Evolutionary conservation across 2,113 vertebrate genomes (phyloP).

Genomic region (Oceanites oceanicus): DNA sequence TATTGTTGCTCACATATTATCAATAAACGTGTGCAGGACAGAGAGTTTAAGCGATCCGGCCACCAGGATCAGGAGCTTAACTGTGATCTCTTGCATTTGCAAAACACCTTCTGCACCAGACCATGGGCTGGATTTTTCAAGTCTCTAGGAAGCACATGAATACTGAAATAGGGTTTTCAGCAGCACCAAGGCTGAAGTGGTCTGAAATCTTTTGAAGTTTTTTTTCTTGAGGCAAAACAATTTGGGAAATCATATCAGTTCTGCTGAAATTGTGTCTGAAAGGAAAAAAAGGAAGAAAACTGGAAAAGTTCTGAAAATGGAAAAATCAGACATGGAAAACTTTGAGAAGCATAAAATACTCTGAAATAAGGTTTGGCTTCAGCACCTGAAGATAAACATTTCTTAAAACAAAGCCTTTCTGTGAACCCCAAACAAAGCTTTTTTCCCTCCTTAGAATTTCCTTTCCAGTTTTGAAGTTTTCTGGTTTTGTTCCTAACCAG

Average conservation of each 20-base stretch:
- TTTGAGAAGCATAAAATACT: neutral
- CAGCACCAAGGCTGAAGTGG: neutral
- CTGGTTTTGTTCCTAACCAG: neutral
- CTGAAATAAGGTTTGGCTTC: neutral
- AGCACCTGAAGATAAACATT: neutral
- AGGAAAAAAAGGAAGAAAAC: neutral
- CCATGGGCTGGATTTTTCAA: neutral
- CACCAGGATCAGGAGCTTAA: neutral
- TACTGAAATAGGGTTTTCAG: neutral
- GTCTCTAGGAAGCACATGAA: neutral
- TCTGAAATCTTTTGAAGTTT: neutral
- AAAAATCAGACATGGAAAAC: neutral
- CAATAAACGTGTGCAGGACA: neutral
- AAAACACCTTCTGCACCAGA: neutral
- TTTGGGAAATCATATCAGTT: neutral
- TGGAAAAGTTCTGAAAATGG: neutral
- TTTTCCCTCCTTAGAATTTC: neutral
- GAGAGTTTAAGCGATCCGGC: neutral
- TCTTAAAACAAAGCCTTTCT: neutral
- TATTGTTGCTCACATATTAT: neutral
- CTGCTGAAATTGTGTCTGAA: neutral
- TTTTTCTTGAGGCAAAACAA: neutral
- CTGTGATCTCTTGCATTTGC: neutral
- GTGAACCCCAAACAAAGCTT: neutral
- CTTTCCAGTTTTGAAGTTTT: neutral